Evolutionary conservation across 2,888 invertebrate species (phyloP), one percentile per base, ranked within the genome.

Genomic region (Acanthococcus lagerstroemiae): DNA sequence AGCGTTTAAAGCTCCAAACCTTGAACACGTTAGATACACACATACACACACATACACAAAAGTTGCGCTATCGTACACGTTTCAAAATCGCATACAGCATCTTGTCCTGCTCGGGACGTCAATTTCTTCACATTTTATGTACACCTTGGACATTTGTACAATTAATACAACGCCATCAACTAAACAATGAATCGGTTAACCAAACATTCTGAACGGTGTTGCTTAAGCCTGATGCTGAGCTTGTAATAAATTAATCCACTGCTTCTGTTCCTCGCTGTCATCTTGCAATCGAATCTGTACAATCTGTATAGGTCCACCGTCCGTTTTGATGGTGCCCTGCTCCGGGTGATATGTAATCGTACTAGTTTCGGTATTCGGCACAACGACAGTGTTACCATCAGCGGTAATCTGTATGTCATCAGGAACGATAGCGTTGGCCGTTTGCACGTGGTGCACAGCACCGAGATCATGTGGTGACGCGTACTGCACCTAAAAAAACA

Each of bases 241-340:
- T 56, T 70, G 71, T 22, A 73, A 70, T 46, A 72, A 70, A 57
- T 73, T 72, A 37, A 72, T 71, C 72, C 72, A 73, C 21, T 71
- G 69, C 48, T 70, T 68, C 55, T 70, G 68, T 19, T 70, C 70
- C 37, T 71, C 71, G 21, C 70, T 71, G 1, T 69, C 71, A 1
- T 72, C 70, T 4, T 73, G 73, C 27, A 74, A 70, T 57, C 72
- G 70, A 50, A 74, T 74, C 67, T 74, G 74, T 21, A 74, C 73
- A 15, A 74, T 70, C 65, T 74, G 74, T 12, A 74, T 73, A 22
- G 73, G 72, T 3, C 73, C 74, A 26, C 70, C 70, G 22, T 70
- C 70, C 1, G 71, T 72, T 48, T 73, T 71, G 12, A 73, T 69
- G 6, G 65, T 60, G 4, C 68, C 55, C 4, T 22, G 61, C 44